These are phyloP conservation scores for Pollenia labialis DNA, from an alignment of 2,888 invertebrate species.

Conservation along the genomic window DNA sequence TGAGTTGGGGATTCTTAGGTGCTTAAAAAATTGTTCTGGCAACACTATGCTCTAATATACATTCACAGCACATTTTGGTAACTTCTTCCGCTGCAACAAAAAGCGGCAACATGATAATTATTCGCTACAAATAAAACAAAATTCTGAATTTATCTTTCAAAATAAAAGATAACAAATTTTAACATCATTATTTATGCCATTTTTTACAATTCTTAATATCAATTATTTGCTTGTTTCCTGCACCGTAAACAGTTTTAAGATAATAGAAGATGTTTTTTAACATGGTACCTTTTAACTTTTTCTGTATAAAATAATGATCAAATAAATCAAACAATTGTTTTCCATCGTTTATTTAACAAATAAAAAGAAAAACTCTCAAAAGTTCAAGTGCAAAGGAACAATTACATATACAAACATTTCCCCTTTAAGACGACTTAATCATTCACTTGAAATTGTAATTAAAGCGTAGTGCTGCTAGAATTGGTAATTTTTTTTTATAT, in stretches of 20 bases:
- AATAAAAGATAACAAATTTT: conserved; percentile 29
- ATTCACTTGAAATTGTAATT: conserved; percentile 62
- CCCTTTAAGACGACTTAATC: conserved; percentile 43
- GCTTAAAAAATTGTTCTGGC: too few species aligned
- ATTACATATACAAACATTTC: background rate
- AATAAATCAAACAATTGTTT: conserved; percentile 23
- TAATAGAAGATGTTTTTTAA: conserved; percentile 1
- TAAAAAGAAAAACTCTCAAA: conserved; percentile 38
- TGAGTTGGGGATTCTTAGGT: too few species aligned
- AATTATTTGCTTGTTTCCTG: conserved; percentile 22
- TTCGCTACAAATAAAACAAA: conserved; percentile 12
- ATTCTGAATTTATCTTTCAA: conserved; percentile 24
- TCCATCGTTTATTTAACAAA: conserved; percentile 16
- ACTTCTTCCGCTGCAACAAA: background rate
- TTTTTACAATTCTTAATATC: conserved; percentile 1
- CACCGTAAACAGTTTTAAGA: background rate
- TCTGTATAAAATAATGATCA: too few species aligned
- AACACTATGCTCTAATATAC: too few species aligned
- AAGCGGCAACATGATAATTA: background rate
- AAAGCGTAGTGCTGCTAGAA: conserved; percentile 43
- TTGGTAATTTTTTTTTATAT: conserved; percentile 1
- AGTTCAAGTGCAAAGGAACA: conserved; percentile 47
- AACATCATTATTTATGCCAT: conserved; percentile 18
- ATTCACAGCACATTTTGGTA: too few species aligned
- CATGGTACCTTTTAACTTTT: background rate